Conservation (phyloP, 37 sponge, comb jelly and placozoan genomes). For the Geodia barretti region DNA sequence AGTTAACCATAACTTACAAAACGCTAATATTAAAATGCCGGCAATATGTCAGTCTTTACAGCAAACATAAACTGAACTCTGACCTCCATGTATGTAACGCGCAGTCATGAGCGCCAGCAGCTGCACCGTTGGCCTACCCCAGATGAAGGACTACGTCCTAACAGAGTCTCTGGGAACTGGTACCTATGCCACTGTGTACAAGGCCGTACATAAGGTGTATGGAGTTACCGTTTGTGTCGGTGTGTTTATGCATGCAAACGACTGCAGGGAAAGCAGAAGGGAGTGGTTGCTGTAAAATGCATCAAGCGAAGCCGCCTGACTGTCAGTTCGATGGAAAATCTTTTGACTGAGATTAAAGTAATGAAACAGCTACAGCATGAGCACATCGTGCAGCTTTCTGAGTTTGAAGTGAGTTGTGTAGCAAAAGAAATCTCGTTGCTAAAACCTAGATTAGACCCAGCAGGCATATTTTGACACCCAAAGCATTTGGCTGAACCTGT, state of each 20-base stretch:
- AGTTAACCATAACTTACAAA: no score
- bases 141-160: constrained; percentile 43
- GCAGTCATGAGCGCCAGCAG: no score
- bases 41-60: no score
- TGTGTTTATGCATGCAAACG: neutral
- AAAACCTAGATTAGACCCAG: no score
- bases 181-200: constrained; percentile 86
- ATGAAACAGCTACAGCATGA: constrained; percentile 57
- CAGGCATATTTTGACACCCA: no score
- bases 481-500: no score
- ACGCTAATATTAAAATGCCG: no score
- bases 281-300: constrained; percentile 80
- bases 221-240: neutral
- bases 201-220: constrained; percentile 63
- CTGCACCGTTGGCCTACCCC: no score
- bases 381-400: constrained; percentile 74
- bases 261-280: constrained; percentile 22
- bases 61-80: no score
- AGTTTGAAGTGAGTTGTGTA: constrained; percentile 74
- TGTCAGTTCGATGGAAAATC: constrained; percentile 51
- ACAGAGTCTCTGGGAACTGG: constrained; percentile 74
- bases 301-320: constrained; percentile 54
- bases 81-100: no score
- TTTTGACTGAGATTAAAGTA: constrained; percentile 78
- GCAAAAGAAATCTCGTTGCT: no score